phyloP scores from a whole-genome alignment of 2,113 vertebrate species.

The Amblyornis subalaris region DNA sequence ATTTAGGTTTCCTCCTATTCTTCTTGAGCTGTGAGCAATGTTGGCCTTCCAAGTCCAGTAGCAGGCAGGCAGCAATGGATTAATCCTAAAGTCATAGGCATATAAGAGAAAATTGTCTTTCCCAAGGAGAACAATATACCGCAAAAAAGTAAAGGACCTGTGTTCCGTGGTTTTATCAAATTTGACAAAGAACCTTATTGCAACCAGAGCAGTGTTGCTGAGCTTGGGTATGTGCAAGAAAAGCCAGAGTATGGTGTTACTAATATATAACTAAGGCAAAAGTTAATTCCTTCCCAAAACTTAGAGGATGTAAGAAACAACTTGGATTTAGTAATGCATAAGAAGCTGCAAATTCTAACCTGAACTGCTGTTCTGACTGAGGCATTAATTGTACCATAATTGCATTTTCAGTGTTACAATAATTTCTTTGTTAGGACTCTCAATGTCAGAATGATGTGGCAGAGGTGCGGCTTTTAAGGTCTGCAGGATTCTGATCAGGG shows the following conservation, averaged over 20 bases:
- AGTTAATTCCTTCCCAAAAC: not conserved
- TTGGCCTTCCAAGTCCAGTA: not conserved
- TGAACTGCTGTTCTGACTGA: not conserved
- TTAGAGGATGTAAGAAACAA: not conserved
- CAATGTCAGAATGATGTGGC: not conserved
- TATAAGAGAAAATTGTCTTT: not conserved
- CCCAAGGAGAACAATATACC: not conserved
- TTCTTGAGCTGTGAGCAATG: not conserved
- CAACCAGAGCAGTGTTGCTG: not conserved
- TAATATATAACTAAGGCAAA: not conserved
- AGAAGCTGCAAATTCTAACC: not conserved
- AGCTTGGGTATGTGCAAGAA: accelerated
- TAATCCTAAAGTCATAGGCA: not conserved
- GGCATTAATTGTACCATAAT: not conserved
- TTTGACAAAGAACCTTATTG: not conserved
- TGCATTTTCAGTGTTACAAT: not conserved
- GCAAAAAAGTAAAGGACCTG: not conserved
- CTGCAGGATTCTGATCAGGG: not conserved
- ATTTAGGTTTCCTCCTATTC: not conserved
- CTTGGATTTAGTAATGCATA: not conserved
- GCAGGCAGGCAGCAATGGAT: not conserved
- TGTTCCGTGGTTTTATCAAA: not conserved
- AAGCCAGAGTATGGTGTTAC: not conserved
- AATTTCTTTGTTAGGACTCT: not conserved
- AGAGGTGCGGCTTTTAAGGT: not conserved